These are phyloP conservation scores for Tenthredo mesomela DNA, from an alignment of 2,888 invertebrate species.

Conservation along the genomic window DNA sequence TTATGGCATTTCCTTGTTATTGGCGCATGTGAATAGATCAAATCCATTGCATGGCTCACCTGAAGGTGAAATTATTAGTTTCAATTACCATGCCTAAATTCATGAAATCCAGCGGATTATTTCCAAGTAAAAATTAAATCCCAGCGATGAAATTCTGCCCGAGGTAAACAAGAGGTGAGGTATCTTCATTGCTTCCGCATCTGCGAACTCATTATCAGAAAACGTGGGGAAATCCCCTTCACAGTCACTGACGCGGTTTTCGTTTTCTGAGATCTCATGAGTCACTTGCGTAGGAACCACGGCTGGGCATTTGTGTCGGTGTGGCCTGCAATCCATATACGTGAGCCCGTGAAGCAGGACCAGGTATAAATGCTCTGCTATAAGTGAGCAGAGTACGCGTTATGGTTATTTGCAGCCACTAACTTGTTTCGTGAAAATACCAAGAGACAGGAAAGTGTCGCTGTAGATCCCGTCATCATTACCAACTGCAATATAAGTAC, in stretches of 20 bases:
- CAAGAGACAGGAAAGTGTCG: not conserved
- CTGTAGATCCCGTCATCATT: not conserved
- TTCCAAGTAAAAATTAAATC: not conserved
- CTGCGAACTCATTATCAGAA: not conserved
- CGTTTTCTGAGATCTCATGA: not conserved
- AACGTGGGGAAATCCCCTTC: not conserved
- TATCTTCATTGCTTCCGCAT: not conserved
- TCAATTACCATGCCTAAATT: not conserved
- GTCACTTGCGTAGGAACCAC: not conserved
- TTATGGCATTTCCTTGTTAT: not conserved
- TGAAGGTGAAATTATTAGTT: not conserved
- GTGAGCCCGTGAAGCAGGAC: not conserved
- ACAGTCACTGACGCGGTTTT: not conserved
- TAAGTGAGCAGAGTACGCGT: not conserved
- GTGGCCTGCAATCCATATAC: not conserved
- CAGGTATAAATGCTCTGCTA: not conserved
- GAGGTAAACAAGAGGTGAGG: not conserved
- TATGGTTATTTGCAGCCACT: not conserved
- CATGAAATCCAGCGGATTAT: not conserved
- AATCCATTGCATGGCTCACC: not conserved
- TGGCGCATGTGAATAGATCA: not conserved
- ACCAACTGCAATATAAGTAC: not conserved
- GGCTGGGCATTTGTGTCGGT: not conserved
- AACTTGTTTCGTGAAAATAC: not conserved
- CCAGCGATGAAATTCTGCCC: not conserved